Percentiles rank a stretch among this genome's conserved stretches.
Conservation (phyloP, 1,140 invertebrate species). For the Dinothrombium tinctorium region DNA sequence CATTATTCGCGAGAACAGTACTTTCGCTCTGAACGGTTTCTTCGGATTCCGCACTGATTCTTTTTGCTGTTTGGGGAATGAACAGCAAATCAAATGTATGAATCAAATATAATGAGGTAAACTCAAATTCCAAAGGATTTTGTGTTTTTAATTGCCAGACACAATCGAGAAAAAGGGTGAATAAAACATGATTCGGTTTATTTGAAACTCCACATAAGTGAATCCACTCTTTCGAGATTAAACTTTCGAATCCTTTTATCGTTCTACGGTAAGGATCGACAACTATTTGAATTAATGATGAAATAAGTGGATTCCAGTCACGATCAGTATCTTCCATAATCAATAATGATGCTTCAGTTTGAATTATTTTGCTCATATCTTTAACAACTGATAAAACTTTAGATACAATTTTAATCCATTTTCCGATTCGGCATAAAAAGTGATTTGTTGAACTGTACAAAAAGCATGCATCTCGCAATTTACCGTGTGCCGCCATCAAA, state of each 20-base stretch:
- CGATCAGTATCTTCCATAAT: slow-evolving; percentile 41
- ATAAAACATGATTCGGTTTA: slow-evolving; percentile 7
- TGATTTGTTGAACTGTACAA: not conserved
- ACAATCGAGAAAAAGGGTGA: slow-evolving; percentile 57
- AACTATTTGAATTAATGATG: slow-evolving; percentile 59
- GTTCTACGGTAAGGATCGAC: slow-evolving; percentile 61
- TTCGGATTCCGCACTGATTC: not conserved
- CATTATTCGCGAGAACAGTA: not conserved
- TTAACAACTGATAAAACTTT: slow-evolving; percentile 2
- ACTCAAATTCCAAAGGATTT: slow-evolving; percentile 65
- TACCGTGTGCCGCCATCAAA: slow-evolving; percentile 3
- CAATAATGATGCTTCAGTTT: slow-evolving; percentile 8
- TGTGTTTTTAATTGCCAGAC: slow-evolving; percentile 72
- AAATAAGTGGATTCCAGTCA: slow-evolving; percentile 64
- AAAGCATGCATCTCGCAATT: slow-evolving; percentile 7
- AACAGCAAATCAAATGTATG: slow-evolving; percentile 53
- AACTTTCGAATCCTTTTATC: slow-evolving; percentile 61
- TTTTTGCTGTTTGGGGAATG: slow-evolving; percentile 1
- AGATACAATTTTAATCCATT: slow-evolving; percentile 7
- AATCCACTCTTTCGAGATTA: slow-evolving; percentile 86
- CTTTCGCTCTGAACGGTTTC: not conserved
- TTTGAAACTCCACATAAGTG: slow-evolving; percentile 34
- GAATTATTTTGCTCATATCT: slow-evolving; percentile 2
- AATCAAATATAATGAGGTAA: slow-evolving; percentile 73
- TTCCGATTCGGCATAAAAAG: slow-evolving; percentile 9